Percentiles rank a stretch among this genome's conserved stretches.
Evolutionary conservation across 2,888 invertebrate species (phyloP).

Genomic region (Trissolcus brochymenae): DNA sequence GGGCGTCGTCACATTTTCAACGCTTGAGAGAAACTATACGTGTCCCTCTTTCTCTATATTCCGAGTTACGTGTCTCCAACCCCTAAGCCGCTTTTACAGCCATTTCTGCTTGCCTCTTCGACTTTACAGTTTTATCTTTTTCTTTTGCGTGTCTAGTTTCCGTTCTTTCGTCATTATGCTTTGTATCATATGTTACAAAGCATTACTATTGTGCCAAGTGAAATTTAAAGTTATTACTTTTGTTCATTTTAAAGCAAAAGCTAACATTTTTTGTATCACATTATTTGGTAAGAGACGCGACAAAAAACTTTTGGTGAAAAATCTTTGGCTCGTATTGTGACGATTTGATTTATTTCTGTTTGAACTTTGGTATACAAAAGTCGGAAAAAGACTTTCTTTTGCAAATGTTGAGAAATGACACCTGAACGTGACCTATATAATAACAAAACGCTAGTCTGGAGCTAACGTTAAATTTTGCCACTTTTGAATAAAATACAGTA

Average conservation of each 20-base stretch:
- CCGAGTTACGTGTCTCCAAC: constrained; percentile 57
- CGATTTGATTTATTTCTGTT: not conserved
- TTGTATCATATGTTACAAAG: constrained; percentile 41
- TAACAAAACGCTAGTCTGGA: constrained; percentile 4
- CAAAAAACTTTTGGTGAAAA: not conserved
- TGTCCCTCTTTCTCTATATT: constrained; percentile 50
- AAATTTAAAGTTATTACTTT: constrained; percentile 16
- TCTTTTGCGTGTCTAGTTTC: constrained; percentile 50
- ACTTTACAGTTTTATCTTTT: constrained; percentile 52
- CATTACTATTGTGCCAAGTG: constrained; percentile 27
- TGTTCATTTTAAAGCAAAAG: constrained; percentile 17
- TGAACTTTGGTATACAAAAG: not conserved
- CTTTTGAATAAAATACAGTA: constrained; percentile 24
- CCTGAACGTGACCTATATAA: no score
- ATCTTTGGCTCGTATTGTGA: not conserved
- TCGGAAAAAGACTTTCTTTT: not conserved
- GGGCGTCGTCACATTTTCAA: constrained; percentile 70
- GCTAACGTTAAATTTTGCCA: constrained; percentile 40
- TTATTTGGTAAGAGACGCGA: not conserved
- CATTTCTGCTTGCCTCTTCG: constrained; percentile 59
- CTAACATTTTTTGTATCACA: not conserved
- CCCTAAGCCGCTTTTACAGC: constrained; percentile 59
- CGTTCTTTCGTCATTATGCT: constrained; percentile 54
- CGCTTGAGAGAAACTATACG: constrained; percentile 67
- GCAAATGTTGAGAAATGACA: no score